Conservation (phyloP, 2,888 invertebrate species). For the Philereme transversata region DNA sequence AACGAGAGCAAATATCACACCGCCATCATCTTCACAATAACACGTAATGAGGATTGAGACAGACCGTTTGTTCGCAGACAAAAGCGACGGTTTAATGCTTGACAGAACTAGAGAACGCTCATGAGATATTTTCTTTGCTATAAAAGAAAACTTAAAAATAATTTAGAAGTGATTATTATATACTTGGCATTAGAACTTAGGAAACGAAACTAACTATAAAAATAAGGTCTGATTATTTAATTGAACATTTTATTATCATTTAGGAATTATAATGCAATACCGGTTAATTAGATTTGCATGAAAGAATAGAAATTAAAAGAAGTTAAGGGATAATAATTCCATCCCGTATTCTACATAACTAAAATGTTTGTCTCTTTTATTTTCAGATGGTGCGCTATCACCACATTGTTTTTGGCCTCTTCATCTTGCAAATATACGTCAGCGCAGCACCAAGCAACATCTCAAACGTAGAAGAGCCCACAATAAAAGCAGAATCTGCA, state of each 20-base stretch:
- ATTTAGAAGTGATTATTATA: too few relatives aligned
- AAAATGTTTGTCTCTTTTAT: slow-evolving; percentile 24
- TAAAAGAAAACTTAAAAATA: too few relatives aligned
- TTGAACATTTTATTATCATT: too few relatives aligned
- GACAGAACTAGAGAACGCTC: slow-evolving; percentile 8
- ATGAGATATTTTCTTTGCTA: too few relatives aligned
- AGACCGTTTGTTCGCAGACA: slow-evolving; percentile 49
- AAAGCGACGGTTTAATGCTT: slow-evolving; percentile 30
- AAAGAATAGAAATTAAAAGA: too few relatives aligned
- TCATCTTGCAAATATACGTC: slow-evolving; percentile 53
- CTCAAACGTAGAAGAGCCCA: slow-evolving; percentile 28
- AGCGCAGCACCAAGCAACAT: slow-evolving; percentile 58
- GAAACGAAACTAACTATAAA: too few relatives aligned
- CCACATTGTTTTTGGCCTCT: slow-evolving; percentile 47
- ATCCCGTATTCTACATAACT: background rate
- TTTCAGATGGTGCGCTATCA: slow-evolving; percentile 68
- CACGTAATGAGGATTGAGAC: slow-evolving; percentile 39
- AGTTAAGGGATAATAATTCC: background rate
- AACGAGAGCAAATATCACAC: too few relatives aligned
- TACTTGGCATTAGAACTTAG: too few relatives aligned
- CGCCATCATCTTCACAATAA: slow-evolving; percentile 20
- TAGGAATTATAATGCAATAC: too few relatives aligned
- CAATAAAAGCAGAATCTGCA: slow-evolving; percentile 1
- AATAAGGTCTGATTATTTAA: too few relatives aligned
- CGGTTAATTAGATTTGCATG: too few relatives aligned